Conservation (phyloP, 2,888 invertebrate genomes). For the Nematopogon swammerdamellus region DNA sequence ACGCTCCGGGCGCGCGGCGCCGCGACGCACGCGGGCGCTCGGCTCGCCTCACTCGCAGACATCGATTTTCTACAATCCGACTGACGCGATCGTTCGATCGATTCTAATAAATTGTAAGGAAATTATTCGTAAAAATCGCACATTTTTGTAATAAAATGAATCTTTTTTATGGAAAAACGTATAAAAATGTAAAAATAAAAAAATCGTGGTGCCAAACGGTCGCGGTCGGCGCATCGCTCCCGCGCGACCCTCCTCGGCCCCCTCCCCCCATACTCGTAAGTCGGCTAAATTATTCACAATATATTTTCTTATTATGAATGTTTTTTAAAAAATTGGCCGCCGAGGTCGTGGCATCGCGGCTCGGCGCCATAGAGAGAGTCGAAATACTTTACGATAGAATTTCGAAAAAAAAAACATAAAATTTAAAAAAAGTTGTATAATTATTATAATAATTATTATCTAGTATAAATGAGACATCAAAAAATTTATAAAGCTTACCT, state of each 20-base stretch:
- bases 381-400: conserved; percentile 54
- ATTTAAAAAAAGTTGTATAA: conserved; percentile 58
- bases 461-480: conserved; percentile 53
- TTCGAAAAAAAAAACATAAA: conserved; percentile 52
- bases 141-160: conserved; percentile 32
- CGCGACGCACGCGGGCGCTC: conserved; percentile 14
- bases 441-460: conserved; percentile 40
- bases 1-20: conserved; percentile 15
- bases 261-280: conserved; percentile 38
- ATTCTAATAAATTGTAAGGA: conserved; percentile 1
- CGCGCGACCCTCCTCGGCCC: conserved; percentile 57
- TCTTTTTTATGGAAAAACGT: conserved; percentile 56
- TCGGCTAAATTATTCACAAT: conserved; percentile 59
- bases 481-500: conserved; percentile 56
- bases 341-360: conserved; percentile 37
- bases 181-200: conserved; percentile 51
- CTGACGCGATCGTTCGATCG: conserved; percentile 2
- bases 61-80: conserved; percentile 1
- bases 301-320: conserved; percentile 65
- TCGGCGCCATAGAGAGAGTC: conserved; percentile 49
- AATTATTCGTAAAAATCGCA: conserved; percentile 13
- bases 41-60: conserved; percentile 9
- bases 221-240: conserved; percentile 44
- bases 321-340: conserved; percentile 56
- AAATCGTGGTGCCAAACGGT: conserved; percentile 52